phyloP scores from a whole-genome alignment of 2,888 invertebrate species.

The Limulus polyphemus region DNA sequence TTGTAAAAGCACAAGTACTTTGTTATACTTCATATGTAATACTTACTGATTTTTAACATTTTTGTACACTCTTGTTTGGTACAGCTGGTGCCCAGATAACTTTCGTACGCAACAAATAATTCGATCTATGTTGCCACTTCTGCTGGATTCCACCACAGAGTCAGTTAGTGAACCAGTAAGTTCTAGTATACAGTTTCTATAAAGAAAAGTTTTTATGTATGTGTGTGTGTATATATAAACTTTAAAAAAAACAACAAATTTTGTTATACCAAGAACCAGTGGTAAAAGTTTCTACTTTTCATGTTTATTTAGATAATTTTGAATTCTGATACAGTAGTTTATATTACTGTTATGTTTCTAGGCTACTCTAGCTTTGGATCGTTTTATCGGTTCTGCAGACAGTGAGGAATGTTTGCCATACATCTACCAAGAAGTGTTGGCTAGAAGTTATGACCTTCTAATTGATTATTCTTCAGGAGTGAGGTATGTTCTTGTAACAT shows the following conservation, averaged over 20 bases:
- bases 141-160: slow-evolving; percentile 62
- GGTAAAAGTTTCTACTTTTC: slow-evolving; percentile 2
- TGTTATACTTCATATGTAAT: too few relatives aligned
- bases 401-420: slow-evolving; percentile 52
- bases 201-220: neutral
- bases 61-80: slow-evolving; percentile 1
- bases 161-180: slow-evolving; percentile 50
- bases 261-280: neutral
- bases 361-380: slow-evolving; percentile 42
- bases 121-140: slow-evolving; percentile 51
- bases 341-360: slow-evolving; percentile 14
- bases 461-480: slow-evolving; percentile 45
- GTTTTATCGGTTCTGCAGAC: slow-evolving; percentile 49
- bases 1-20: too few relatives aligned
- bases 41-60: too few relatives aligned
- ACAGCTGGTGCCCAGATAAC: slow-evolving; percentile 47
- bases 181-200: neutral
- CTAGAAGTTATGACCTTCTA: slow-evolving; percentile 54
- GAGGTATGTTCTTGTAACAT: slow-evolving; percentile 29
- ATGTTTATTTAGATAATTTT: slow-evolving; percentile 1
- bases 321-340: neutral
- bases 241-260: neutral
- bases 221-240: too few relatives aligned
- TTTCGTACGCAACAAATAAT: slow-evolving; percentile 34
- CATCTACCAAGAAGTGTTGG: slow-evolving; percentile 51